phyloP scores from a whole-genome alignment of 2,888 invertebrate genomes.

The Polymixis lichenea region DNA sequence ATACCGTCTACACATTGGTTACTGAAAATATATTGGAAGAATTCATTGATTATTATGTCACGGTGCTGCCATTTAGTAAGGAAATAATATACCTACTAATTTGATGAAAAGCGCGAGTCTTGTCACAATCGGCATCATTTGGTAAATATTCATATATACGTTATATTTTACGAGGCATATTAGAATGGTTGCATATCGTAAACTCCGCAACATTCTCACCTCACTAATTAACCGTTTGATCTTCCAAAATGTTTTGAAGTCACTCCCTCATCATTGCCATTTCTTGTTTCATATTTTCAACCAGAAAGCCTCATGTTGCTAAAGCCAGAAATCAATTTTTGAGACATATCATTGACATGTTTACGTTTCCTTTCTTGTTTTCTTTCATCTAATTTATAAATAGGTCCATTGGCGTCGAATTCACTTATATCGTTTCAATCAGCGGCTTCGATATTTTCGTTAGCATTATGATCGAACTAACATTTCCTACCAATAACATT shows the following conservation, averaged over 20 bases:
- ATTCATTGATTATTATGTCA: background rate
- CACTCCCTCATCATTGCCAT: constrained; percentile 42
- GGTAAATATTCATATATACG: background rate
- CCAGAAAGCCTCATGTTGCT: constrained; percentile 20
- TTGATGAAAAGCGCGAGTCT: background rate
- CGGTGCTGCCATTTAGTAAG: too few species aligned
- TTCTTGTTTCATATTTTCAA: constrained; percentile 36
- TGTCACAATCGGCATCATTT: background rate
- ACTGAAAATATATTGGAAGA: constrained; percentile 4
- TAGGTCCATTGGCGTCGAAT: constrained; percentile 53
- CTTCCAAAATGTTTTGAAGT: constrained; percentile 48
- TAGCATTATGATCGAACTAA: constrained; percentile 71
- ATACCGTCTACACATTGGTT: constrained; percentile 1
- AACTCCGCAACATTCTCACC: constrained; percentile 29
- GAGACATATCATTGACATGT: constrained; percentile 52
- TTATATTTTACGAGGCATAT: background rate
- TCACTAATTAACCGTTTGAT: constrained; percentile 56
- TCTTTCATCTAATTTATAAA: constrained; percentile 63
- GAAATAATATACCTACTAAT: too few species aligned
- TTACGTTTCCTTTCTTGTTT: constrained; percentile 46
- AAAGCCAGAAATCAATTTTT: constrained; percentile 45
- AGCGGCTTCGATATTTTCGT: constrained; percentile 67
- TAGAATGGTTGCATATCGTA: background rate
- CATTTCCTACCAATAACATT: constrained; percentile 75
- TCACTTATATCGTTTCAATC: constrained; percentile 65